These are phyloP conservation scores for Vollenhovia emeryi DNA, from an alignment of 1,140 invertebrate genomes.

Conservation along the genomic window DNA sequence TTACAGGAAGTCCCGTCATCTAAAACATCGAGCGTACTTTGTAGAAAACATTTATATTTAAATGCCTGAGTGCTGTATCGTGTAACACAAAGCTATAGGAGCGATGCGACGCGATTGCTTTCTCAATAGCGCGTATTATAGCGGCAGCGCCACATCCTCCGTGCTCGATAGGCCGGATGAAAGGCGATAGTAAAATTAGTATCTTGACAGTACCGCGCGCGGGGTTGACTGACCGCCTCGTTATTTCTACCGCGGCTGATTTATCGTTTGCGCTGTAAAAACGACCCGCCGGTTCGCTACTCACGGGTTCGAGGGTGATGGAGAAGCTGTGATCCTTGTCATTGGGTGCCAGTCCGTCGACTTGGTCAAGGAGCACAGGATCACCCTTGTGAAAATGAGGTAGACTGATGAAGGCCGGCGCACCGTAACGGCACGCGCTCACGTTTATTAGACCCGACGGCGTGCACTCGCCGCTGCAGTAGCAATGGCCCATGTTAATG, in stretches of 20 bases:
- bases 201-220: conserved; percentile 1
- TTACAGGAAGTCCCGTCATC: conserved; percentile 90
- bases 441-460: conserved; percentile 88
- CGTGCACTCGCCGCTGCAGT: conserved; percentile 89
- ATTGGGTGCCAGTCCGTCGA: conserved; percentile 87
- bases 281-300: conserved; percentile 43
- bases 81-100: background rate
- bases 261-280: background rate
- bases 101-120: conserved; percentile 4
- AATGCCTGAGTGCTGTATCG: background rate
- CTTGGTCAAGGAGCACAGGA: conserved; percentile 83
- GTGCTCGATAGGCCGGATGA: conserved; percentile 6
- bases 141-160: background rate
- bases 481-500: conserved; percentile 88
- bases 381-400: conserved; percentile 91
- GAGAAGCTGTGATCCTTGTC: conserved; percentile 86
- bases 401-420: conserved; percentile 89
- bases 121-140: conserved; percentile 46
- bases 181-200: conserved; percentile 42
- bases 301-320: conserved; percentile 89
- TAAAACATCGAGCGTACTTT: conserved; percentile 79
- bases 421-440: conserved; percentile 85
- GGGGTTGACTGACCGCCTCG: background rate
- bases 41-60: background rate
- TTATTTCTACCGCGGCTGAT: conserved; percentile 16